Conservation (phyloP, 1,140 invertebrate species). For the Eubasilissa regina region DNA sequence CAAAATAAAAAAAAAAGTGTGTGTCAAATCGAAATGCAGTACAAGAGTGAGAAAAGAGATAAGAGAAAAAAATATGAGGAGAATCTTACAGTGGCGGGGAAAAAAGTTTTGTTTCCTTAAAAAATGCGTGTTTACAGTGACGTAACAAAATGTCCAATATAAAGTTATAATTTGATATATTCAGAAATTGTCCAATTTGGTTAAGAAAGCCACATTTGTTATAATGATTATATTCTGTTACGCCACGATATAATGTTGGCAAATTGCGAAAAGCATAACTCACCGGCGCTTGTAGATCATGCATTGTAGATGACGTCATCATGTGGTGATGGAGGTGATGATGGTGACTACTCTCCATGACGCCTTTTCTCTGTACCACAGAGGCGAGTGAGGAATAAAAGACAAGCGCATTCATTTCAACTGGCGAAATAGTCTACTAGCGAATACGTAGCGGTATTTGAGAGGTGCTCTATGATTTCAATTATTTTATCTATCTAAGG, state of each 20-base stretch:
- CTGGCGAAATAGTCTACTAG: slow-evolving; percentile 18
- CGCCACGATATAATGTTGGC: slow-evolving; percentile 33
- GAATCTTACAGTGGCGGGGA: slow-evolving; percentile 10
- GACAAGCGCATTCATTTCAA: slow-evolving; percentile 56
- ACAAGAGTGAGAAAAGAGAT: slow-evolving; percentile 19
- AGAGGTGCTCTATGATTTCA: background rate
- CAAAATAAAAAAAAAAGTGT: background rate
- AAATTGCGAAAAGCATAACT: slow-evolving; percentile 62
- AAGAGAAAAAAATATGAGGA: slow-evolving; percentile 18
- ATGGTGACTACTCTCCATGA: slow-evolving; percentile 65
- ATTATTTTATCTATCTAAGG: background rate
- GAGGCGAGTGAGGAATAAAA: slow-evolving; percentile 54
- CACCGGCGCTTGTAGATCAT: slow-evolving; percentile 71
- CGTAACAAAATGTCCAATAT: slow-evolving; percentile 32
- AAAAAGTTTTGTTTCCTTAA: slow-evolving; percentile 10
- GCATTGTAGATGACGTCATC: slow-evolving; percentile 71
- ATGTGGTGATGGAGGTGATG: slow-evolving; percentile 65
- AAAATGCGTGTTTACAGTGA: slow-evolving; percentile 37
- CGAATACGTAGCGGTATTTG: background rate
- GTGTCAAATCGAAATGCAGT: slow-evolving; percentile 36
- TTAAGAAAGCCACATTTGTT: background rate
- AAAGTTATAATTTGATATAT: too few relatives aligned
- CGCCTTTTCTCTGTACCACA: slow-evolving; percentile 59
- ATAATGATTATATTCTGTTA: slow-evolving; percentile 24
- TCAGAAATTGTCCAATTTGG: too few relatives aligned